Base-by-base conservation (phyloP, 64 coral and sea anemone species). In the Cladopsammia gracilis region DNA sequence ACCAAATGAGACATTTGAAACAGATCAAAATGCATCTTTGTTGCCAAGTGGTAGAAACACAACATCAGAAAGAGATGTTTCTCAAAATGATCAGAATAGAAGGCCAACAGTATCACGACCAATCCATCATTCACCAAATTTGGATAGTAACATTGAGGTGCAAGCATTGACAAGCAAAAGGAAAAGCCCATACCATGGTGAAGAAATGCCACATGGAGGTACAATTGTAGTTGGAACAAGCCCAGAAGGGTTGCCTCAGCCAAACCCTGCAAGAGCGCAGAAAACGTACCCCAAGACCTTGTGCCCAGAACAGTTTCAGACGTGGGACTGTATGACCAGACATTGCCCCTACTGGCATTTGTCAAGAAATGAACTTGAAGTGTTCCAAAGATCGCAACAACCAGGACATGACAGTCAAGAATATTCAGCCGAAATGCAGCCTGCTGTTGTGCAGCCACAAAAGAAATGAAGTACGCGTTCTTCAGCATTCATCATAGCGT, bases 271-370 rank as follows among this genome's bases (percentile, higher is more conserved):
- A 45, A 83, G 59, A 83, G 19, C 10, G 13, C 18, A 25, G 60
- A 50, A 67, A 50, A 12, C 44, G 50, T 46, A 50, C 47, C 62
- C 80, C 7, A 84, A 68, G 20, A 44, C 16, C 9, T 84, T 48
- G 14, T 91, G 79, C 82, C 45, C n/a, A 16, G 22, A 44, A 45
- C 89, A 91, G 54, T 34, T 91, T n/a, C 52, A 71, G 14, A 48
- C 58, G 13, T 78, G 89, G 48, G 44, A 62, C 15, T 91, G 79
- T 74, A 10, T 50, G 13, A 25, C 14, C 45, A 14, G 12, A 2
- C 58, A 19, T 45, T 91, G 89, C 9, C 78, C 67, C 42, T 91
- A 58, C 26, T 16, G 9, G 58, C 89, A 91, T 51, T 9, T 91
- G 18, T 14, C 78, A 47, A 16, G 44, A 13, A 15, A 54, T 73